Percentiles rank a stretch among this genome's conserved stretches.
Conservation (phyloP, 2,797 vertebrate genomes). For the Acanthurus leucopareius region DNA sequence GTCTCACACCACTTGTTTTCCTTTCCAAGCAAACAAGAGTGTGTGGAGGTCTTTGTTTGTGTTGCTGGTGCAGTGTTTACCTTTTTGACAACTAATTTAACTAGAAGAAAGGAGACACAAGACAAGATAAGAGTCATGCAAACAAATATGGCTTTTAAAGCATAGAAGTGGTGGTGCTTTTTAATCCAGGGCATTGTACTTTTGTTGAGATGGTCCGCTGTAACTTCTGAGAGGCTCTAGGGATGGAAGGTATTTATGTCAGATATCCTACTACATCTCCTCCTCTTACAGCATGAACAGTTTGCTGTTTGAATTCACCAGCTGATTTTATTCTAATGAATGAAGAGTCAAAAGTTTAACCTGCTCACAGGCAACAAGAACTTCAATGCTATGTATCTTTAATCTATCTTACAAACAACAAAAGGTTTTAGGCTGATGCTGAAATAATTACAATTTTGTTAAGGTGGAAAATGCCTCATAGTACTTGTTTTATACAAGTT, state of each 20-base stretch:
- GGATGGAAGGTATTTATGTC: neutral
- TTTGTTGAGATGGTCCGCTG: neutral
- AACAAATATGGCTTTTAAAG: neutral
- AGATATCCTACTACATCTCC: neutral
- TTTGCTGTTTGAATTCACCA: neutral
- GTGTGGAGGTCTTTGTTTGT: no score
- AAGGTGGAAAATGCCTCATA: neutral
- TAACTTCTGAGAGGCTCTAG: neutral
- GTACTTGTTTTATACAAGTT: neutral
- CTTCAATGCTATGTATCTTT: neutral
- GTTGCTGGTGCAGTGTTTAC: no score
- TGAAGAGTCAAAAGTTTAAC: conserved; percentile 19
- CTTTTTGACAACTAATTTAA: neutral
- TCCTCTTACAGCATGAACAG: neutral
- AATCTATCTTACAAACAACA: conserved; percentile 6
- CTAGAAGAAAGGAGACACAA: conserved; percentile 1
- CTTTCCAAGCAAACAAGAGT: neutral
- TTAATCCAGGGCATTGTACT: conserved; percentile 5
- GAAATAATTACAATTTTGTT: conserved; percentile 1
- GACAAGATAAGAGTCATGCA: neutral
- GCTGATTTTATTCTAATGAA: neutral
- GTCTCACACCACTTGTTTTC: neutral
- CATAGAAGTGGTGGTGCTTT: conserved; percentile 11
- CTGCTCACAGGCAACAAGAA: conserved; percentile 16
- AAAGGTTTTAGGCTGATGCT: conserved; percentile 5